Evolutionary conservation across 2,113 vertebrate species (phyloP).

Genomic region (Lonchura striata): DNA sequence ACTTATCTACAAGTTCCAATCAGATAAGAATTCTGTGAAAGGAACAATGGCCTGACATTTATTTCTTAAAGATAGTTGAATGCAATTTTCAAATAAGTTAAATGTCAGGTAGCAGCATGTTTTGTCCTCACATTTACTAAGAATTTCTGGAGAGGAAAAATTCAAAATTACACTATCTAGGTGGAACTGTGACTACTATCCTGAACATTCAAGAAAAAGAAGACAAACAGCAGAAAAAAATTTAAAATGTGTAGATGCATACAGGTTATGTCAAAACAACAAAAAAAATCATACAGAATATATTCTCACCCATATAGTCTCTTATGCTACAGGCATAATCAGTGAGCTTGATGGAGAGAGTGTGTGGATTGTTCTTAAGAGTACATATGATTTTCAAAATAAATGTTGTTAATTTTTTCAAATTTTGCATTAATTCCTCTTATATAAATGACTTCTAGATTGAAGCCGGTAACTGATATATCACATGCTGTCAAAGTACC

Average conservation of each 20-base stretch:
- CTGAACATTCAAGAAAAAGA: not conserved
- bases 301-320: not conserved
- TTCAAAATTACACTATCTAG: conserved; percentile 49
- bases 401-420: not conserved
- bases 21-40: conserved; percentile 68
- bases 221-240: not conserved
- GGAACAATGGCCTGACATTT: conserved; percentile 49
- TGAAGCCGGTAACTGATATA: not conserved
- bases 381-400: not conserved
- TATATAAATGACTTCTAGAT: not conserved
- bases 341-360: not conserved
- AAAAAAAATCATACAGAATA: not conserved
- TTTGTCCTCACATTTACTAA: conserved; percentile 42
- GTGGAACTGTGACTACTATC: not conserved
- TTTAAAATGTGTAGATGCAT: not conserved
- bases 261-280: not conserved
- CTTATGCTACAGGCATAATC: not conserved
- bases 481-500: not conserved
- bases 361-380: not conserved
- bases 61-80: conserved; percentile 50
- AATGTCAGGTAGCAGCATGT: not conserved
- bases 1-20: conserved; percentile 62
- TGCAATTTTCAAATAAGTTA: conserved; percentile 50
- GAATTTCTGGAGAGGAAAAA: not conserved
- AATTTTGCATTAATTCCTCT: not conserved